Evolutionary conservation across 2,113 vertebrate genomes (phyloP), one percentile per base, ranked within the genome.

Genomic region (Chloebia gouldiae): DNA sequence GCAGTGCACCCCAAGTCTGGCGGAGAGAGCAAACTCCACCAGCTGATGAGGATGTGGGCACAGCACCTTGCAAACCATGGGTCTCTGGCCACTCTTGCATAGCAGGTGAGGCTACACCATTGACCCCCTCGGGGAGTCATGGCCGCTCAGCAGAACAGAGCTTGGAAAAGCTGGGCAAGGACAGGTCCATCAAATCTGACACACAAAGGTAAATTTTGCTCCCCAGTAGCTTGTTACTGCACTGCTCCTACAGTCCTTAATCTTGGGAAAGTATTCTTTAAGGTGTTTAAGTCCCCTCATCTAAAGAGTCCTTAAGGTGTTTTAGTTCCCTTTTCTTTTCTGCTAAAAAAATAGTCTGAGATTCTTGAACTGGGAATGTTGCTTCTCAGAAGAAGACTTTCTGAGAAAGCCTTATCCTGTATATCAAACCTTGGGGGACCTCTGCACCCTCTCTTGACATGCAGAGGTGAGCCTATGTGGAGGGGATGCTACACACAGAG

Each of bases 91-190:
- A 31, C 57, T 24, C 25, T 5, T 27, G 25, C 33, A 31, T 1
- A 49, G 30, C 0, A 0, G 5, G 37, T 75, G 70, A 75, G 23
- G 40, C 45, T 71, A 53, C 30, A 63, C 5, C 16, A 13, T 4
- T n/a, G 47, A 63, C 3, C 11, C 0, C 0, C 42, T 2, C 28
- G 13, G 39, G 33, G 15, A 84, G 21, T 13, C 1, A 1, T 6
- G 23, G n/a, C 19, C 81, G 33, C 27, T 78, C 56, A 70, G 64
- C 69, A 81, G 47, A 91, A 39, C 6, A 54, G 44, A 71, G 28
- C 24, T 42, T 59, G 73, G 51, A 57, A 93, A 47, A 63, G 15
- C 56, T 57, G 47, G 15, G 30, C 56, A 81, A 81, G 49, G 65
- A 47, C 47, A 84, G 30, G 18, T 35, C 24, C 0, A 2, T 30